phyloP scores from a whole-genome alignment of 2,113 vertebrate genomes.

The Labeo rohita region DNA sequence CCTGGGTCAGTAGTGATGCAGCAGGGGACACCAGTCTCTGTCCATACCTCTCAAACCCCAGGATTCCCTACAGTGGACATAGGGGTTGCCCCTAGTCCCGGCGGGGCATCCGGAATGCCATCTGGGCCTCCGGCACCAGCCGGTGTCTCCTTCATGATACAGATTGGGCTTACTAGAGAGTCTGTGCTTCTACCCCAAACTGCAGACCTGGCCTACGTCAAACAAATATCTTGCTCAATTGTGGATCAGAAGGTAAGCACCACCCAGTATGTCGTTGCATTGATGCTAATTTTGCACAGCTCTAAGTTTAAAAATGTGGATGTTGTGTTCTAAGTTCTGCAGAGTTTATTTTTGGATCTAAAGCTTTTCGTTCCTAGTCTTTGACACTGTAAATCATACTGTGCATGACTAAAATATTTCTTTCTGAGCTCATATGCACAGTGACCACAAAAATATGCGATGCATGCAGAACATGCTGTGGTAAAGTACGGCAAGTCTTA shows the following conservation, averaged over 20 bases:
- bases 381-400: too few species aligned
- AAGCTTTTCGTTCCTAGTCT: background rate
- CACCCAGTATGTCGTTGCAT: background rate
- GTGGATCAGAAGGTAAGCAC: constrained; percentile 88
- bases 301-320: background rate
- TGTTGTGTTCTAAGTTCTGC: background rate
- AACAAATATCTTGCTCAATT: constrained; percentile 89
- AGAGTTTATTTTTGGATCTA: background rate
- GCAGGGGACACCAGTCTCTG: constrained; percentile 61
- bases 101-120: constrained; percentile 53
- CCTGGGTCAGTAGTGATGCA: constrained; percentile 66
- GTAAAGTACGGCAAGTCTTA: background rate
- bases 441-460: background rate
- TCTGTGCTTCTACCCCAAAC: constrained; percentile 82
- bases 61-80: constrained; percentile 65
- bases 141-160: constrained; percentile 89
- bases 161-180: constrained; percentile 88
- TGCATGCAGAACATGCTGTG: background rate
- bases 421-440: background rate
- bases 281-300: background rate
- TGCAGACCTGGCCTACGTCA: constrained; percentile 86
- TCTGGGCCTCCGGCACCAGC: constrained; percentile 60
- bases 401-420: background rate
- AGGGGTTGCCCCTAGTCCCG: constrained; percentile 58
- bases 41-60: constrained; percentile 52